phyloP scores from a whole-genome alignment of 1,140 invertebrate genomes.

The Zaprionus inermis region DNA sequence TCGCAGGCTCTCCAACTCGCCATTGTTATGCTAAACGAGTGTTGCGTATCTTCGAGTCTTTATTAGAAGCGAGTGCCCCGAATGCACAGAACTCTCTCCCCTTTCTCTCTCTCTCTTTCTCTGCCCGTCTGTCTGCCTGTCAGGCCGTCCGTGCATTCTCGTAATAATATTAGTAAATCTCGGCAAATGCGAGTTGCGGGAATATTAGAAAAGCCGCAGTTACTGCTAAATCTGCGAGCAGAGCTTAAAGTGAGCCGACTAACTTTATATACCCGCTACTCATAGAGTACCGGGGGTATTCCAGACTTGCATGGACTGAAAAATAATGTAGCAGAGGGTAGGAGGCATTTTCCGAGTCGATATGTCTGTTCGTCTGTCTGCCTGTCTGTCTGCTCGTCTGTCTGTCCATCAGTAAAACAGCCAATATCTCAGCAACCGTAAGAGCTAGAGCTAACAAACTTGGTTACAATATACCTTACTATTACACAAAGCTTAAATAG shows the following conservation, averaged over 20 bases:
- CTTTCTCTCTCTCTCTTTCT: neutral
- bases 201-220: conserved; percentile 26
- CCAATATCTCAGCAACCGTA: too few relatives aligned
- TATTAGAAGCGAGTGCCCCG: conserved; percentile 47
- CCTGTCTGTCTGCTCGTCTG: too few relatives aligned
- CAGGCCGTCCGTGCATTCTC: neutral
- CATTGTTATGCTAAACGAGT: conserved; percentile 57
- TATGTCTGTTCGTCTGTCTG: too few relatives aligned
- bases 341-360: too few relatives aligned
- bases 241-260: conserved; percentile 3
- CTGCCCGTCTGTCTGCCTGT: neutral
- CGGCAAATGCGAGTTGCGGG: neutral
- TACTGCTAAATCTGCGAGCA: neutral
- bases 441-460: too few relatives aligned
- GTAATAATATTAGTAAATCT: conserved; percentile 38
- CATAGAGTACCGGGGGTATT: neutral
- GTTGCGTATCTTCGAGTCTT: conserved; percentile 42
- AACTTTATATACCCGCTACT: neutral
- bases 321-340: too few relatives aligned
- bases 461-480: too few relatives aligned
- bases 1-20: conserved; percentile 1
- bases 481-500: too few relatives aligned
- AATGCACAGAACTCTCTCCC: conserved; percentile 1
- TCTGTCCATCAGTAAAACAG: too few relatives aligned
- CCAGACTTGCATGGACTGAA: neutral